Evolutionary conservation across 1,140 invertebrate species (phyloP), one percentile per base, ranked within the genome.

Genomic region (Lordiphosa clarofinis): DNA sequence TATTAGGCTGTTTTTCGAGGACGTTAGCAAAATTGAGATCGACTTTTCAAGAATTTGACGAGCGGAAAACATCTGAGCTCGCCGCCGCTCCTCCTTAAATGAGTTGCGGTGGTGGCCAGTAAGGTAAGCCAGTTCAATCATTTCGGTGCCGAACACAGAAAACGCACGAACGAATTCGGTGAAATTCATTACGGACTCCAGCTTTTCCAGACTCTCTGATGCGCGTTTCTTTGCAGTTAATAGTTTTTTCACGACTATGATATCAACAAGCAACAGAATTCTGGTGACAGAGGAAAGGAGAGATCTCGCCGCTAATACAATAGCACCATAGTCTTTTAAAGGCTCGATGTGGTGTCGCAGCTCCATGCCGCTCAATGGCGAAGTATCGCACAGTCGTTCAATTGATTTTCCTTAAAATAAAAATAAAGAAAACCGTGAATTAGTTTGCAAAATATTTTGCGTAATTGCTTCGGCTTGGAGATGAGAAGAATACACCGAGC

Each of bases 111-210:
- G 89, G 66, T 93, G 92, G 4, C 92, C 96, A 19, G 97, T 98
- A 13, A 99, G 90, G 89, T 99, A 96, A 9, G 98, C 98, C 56
- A 99, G 90, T 87, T 99, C 97, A 42, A 99, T 97, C 98, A 99
- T 99, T 89, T 99, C 97, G 7, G 94, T 95, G 3, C 98, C 98
- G 90, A 99, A 99, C 87, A 98, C 96, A 75, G 97, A 98, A 91
- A 99, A 99, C 4, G 97, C 97, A 86, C 98, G 97, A 28, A 99
- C 98, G 90, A 99, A 99, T 90, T 99, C 98, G 5, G 97, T 98
- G 89, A 99, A 99, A 90, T 97, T 99, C 55, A 95, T 94, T 36
- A 99, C 97, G 55, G 95, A 95, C 90, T 99, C 97, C 73, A 99
- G 90, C 46, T 95, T 92, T 64, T 95, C 95, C 64, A 97, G 91